These are phyloP conservation scores for Otolemur crassicaudatus DNA, from an alignment of 2,797 vertebrate genomes.

Conservation along the genomic window DNA sequence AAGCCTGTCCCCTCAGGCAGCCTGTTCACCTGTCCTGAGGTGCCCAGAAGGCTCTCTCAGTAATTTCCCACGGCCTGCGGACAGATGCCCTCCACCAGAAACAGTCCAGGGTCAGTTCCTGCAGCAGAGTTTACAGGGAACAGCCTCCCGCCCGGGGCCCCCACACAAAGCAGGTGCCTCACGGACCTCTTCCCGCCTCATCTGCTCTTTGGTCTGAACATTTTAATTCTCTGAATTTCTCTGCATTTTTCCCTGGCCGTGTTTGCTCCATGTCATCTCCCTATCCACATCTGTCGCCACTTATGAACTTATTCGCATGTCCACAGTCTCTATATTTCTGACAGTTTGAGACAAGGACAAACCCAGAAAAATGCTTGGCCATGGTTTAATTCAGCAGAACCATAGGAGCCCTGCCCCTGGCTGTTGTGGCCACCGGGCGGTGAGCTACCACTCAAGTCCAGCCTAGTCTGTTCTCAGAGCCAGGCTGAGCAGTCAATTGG, in stretches of 20 bases:
- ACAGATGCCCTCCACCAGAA: background rate
- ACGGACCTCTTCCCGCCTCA: background rate
- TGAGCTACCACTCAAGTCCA: background rate
- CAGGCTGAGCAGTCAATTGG: background rate
- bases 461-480: too few species aligned
- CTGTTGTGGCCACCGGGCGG: rapidly evolving
- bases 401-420: rapidly evolving
- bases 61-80: background rate
- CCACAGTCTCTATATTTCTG: background rate
- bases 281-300: background rate
- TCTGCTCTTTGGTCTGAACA: background rate
- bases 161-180: background rate
- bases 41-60: background rate
- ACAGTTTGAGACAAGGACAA: background rate
- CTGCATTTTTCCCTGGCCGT: background rate
- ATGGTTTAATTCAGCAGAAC: background rate
- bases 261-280: background rate
- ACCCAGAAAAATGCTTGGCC: background rate
- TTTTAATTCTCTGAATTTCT: background rate
- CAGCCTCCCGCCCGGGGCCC: background rate
- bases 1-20: background rate
- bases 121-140: background rate
- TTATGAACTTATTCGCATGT: background rate
- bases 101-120: background rate
- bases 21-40: background rate